Evolutionary conservation across 2,888 invertebrate genomes (phyloP).

Genomic region (Monopis laevigella): DNA sequence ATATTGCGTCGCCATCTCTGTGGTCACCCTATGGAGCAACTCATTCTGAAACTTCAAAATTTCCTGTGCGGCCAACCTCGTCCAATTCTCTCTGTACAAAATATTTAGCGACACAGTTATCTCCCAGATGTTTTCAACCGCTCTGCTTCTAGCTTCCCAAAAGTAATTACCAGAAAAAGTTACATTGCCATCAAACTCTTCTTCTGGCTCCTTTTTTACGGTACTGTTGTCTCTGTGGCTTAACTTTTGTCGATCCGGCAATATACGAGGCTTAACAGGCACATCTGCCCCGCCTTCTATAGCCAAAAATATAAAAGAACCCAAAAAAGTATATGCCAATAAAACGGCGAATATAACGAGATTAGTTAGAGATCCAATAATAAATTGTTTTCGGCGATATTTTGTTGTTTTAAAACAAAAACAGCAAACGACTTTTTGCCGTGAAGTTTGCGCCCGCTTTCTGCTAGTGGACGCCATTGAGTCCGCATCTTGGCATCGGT

Average conservation of each 20-base stretch:
- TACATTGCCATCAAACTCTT: constrained; percentile 48
- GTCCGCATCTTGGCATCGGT: constrained; percentile 63
- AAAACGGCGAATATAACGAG: constrained; percentile 83
- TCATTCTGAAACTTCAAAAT: constrained; percentile 86
- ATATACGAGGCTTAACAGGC: constrained; percentile 55
- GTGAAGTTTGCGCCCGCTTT: constrained; percentile 54
- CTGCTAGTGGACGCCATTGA: constrained; percentile 59
- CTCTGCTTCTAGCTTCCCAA: constrained; percentile 62
- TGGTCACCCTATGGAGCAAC: constrained; percentile 79
- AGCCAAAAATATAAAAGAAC: constrained; percentile 85
- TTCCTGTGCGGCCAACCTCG: constrained; percentile 79
- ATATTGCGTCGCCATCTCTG: constrained; percentile 74
- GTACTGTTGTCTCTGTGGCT: constrained; percentile 55
- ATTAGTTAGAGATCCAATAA: constrained; percentile 81
- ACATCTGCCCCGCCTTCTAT: constrained; percentile 77
- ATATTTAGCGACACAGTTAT: constrained; percentile 89
- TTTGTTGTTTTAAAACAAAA: constrained; percentile 66
- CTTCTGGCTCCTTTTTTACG: constrained; percentile 46
- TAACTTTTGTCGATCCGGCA: constrained; percentile 60
- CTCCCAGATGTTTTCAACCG: constrained; percentile 92
- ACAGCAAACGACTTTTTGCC: constrained; percentile 63
- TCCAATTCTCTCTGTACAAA: constrained; percentile 91
- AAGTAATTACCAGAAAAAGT: constrained; percentile 57
- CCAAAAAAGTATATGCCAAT: constrained; percentile 80
- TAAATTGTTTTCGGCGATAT: constrained; percentile 67